Conservation (phyloP, 2,113 vertebrate genomes). For the Cnemophilus loriae region DNA sequence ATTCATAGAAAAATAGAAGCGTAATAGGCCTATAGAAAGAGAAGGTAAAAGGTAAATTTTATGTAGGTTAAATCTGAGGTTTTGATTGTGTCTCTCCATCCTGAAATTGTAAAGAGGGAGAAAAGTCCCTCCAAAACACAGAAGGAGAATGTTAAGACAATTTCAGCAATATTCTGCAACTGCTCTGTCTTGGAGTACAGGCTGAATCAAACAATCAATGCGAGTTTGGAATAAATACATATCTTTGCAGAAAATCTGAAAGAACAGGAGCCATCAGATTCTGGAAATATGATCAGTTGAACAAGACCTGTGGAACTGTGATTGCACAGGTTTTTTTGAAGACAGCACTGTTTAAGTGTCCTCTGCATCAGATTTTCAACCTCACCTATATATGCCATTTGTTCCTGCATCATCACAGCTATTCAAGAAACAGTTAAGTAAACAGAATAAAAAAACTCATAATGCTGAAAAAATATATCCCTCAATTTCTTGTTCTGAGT, state of each 20-base stretch:
- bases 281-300: not conserved
- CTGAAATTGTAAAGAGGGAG: not conserved
- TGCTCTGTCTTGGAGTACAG: not conserved
- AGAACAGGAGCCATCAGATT: not conserved
- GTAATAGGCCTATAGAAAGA: not conserved
- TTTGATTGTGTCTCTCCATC: not conserved
- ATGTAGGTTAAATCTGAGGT: not conserved
- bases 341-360: fast-evolving
- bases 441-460: not conserved
- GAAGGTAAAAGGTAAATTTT: not conserved
- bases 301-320: not conserved
- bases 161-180: not conserved
- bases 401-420: not conserved
- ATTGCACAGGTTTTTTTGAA: not conserved
- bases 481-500: not conserved
- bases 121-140: not conserved
- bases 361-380: not conserved
- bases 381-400: not conserved
- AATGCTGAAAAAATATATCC: not conserved
- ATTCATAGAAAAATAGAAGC: not conserved
- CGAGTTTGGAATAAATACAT: not conserved
- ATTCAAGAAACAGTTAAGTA: not conserved
- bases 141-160: not conserved
- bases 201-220: not conserved
- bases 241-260: not conserved